A percentile compares a stretch with the other conserved stretches of the same genome.
Conservation (phyloP, 1,140 invertebrate genomes). For the Aradophagus sp. region DNA sequence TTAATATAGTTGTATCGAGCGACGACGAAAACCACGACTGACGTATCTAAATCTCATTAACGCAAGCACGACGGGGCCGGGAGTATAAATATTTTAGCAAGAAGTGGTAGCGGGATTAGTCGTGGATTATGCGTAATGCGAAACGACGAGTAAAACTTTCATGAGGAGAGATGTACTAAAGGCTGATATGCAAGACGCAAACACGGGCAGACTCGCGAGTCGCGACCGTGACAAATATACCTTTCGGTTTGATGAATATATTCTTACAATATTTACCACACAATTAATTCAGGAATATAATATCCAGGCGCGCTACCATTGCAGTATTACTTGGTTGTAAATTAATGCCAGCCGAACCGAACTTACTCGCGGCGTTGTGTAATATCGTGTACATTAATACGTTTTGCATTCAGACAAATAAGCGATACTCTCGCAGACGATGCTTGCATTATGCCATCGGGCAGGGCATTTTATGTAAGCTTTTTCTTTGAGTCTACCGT, state of each 20-base stretch:
- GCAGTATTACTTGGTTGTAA: too few species aligned
- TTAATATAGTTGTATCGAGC: constrained; percentile 9
- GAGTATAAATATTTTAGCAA: constrained; percentile 60
- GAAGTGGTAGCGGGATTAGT: constrained; percentile 52
- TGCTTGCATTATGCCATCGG: too few species aligned
- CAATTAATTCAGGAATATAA: constrained; percentile 39
- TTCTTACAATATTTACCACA: constrained; percentile 39
- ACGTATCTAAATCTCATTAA: constrained; percentile 56
- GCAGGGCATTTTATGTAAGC: too few species aligned
- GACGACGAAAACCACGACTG: constrained; percentile 27
- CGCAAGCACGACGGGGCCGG: constrained; percentile 31
- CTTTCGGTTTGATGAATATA: constrained; percentile 42
- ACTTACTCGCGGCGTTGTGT: too few species aligned
- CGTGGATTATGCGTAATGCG: constrained; percentile 56
- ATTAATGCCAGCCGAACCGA: too few species aligned
- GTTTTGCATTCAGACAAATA: too few species aligned
- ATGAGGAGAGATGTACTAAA: constrained; percentile 53
- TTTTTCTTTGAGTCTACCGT: too few species aligned
- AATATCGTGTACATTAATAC: too few species aligned
- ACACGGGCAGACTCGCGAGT: constrained; percentile 27
- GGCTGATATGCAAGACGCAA: constrained; percentile 51
- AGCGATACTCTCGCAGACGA: too few species aligned
- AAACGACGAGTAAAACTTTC: constrained; percentile 60
- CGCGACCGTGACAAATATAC: constrained; percentile 39
- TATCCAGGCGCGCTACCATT: too few species aligned